A percentile compares a stretch with the other conserved stretches of the same genome.
Conservation (phyloP, 1,140 invertebrate genomes). For the Heterodera carotae region DNA sequence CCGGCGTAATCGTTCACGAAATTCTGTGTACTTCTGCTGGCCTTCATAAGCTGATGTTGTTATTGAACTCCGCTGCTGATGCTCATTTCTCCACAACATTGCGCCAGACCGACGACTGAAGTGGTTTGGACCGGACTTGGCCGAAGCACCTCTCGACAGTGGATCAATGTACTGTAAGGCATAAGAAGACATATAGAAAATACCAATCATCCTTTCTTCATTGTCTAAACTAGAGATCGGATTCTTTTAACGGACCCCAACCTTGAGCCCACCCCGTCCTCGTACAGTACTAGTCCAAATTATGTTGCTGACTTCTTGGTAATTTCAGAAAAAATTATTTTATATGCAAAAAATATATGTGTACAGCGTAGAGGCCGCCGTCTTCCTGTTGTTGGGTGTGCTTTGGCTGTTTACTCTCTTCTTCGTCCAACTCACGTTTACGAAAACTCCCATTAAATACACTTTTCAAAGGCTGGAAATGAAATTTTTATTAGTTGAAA, state of each 20-base stretch:
- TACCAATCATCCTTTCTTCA: no score
- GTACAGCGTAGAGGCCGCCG: constrained; percentile 2
- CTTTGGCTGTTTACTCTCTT: constrained; percentile 40
- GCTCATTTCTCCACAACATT: neutral
- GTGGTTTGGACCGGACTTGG: constrained; percentile 39
- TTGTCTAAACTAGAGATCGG: no score
- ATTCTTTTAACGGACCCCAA: no score
- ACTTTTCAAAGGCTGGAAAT: constrained; percentile 14
- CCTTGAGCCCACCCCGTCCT: no score
- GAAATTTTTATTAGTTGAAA: constrained; percentile 5
- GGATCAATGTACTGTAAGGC: constrained; percentile 56
- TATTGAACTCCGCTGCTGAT: neutral
- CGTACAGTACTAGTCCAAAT: no score
- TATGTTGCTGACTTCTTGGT: no score
- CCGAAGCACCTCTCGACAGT: constrained; percentile 48
- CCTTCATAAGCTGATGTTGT: neutral
- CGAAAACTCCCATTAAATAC: constrained; percentile 30
- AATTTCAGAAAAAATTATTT: no score
- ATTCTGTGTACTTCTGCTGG: constrained; percentile 7
- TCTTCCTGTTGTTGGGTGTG: constrained; percentile 33
- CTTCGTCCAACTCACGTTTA: constrained; percentile 36
- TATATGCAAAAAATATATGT: no score
- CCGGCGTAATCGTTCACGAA: constrained; percentile 1
- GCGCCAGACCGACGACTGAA: neutral
- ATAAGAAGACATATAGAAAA: constrained; percentile 15